phyloP scores from a whole-genome alignment of 1,140 invertebrate species.

The Hylaeus anthracinus region DNA sequence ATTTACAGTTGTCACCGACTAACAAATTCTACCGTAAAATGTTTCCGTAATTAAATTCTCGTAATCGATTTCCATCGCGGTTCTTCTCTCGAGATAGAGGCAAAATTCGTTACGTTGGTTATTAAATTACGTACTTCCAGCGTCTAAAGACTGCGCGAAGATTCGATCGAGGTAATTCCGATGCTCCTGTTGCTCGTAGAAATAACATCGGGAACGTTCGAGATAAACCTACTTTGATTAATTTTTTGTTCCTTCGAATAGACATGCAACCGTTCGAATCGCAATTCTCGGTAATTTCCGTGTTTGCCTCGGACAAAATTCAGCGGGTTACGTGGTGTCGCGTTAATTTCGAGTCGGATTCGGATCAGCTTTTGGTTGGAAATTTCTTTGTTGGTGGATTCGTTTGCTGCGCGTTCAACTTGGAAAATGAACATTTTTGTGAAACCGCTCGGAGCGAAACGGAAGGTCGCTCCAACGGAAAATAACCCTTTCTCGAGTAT shows the following conservation, averaged over 20 bases:
- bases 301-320: constrained; percentile 5
- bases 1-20: no score
- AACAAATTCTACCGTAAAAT: neutral
- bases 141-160: no score
- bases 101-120: no score
- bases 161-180: no score
- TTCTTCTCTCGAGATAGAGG: no score
- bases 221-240: no score
- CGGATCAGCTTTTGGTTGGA: neutral
- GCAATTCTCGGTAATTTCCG: neutral
- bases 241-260: no score
- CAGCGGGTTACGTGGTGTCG: neutral
- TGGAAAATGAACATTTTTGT: neutral
- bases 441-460: neutral
- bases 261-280: no score
- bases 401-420: neutral
- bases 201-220: no score
- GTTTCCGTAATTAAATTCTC: neutral
- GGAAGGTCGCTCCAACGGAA: neutral
- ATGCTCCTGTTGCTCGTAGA: no score
- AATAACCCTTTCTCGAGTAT: neutral
- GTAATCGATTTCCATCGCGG: neutral
- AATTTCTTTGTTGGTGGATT: neutral
- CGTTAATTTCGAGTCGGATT: neutral
- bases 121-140: no score